Conservation (phyloP, 2,113 vertebrate genomes). For the Paramisgurnus dabryanus region DNA sequence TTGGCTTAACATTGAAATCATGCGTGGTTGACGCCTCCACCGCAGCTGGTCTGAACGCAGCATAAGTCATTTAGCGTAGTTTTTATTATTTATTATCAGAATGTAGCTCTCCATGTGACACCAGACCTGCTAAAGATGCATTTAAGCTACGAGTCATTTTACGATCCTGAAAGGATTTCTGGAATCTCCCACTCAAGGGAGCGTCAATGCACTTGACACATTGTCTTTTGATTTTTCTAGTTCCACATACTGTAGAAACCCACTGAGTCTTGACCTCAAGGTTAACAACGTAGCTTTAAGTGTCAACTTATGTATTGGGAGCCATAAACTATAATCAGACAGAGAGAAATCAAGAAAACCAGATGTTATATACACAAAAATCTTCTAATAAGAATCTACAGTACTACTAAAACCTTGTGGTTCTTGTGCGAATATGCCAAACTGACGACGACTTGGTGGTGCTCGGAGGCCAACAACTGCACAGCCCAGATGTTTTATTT, state of each 20-base stretch:
- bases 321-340: slow-evolving; percentile 18
- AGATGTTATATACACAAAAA: slow-evolving; percentile 7
- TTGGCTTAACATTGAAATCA: no score
- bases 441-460: neutral
- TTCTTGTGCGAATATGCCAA: neutral
- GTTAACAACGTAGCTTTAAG: slow-evolving; percentile 22
- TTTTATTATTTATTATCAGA: neutral
- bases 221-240: neutral
- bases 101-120: neutral
- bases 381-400: slow-evolving; percentile 13
- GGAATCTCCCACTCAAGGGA: neutral
- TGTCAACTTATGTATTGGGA: slow-evolving; percentile 13
- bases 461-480: slow-evolving; percentile 11
- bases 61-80: no score
- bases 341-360: neutral
- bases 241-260: slow-evolving; percentile 25
- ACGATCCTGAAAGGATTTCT: neutral
- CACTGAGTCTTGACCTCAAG: slow-evolving; percentile 12
- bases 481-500: slow-evolving; percentile 42
- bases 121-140: neutral
- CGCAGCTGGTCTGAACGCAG: no score
- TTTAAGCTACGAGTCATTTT: neutral
- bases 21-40: no score
- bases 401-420: slow-evolving; percentile 3
- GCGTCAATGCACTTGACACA: neutral